Conservation (phyloP, 2,888 invertebrate genomes). For the Bedellia somnulentella region DNA sequence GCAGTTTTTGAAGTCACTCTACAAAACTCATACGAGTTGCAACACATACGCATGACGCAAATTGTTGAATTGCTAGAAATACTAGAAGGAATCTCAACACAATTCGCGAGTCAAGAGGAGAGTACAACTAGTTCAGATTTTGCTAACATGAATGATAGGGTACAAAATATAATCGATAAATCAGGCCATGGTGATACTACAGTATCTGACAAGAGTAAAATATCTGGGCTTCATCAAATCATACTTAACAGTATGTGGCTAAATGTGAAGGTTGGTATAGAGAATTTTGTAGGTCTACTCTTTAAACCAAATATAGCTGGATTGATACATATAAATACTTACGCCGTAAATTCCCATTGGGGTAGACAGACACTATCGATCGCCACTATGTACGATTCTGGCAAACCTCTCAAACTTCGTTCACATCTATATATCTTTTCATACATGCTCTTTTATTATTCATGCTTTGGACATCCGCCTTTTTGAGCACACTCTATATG, state of each 20-base stretch:
- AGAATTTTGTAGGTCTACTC: background rate
- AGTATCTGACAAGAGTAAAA: slow-evolving; percentile 33
- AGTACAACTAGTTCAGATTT: slow-evolving; percentile 65
- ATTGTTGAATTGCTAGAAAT: slow-evolving; percentile 21
- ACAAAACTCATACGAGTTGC: slow-evolving; percentile 19
- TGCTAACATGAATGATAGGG: slow-evolving; percentile 74
- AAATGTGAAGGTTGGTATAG: slow-evolving; percentile 66
- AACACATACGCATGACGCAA: slow-evolving; percentile 13
- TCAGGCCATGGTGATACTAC: slow-evolving; percentile 24
- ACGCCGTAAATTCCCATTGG: too few relatives aligned
- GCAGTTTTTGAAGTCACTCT: slow-evolving; percentile 26
- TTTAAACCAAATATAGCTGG: too few relatives aligned
- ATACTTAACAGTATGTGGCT: slow-evolving; percentile 77
- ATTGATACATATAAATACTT: too few relatives aligned
- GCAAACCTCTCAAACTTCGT: too few relatives aligned
- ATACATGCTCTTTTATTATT: too few relatives aligned
- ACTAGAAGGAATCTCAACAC: slow-evolving; percentile 30
- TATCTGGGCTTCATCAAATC: slow-evolving; percentile 67
- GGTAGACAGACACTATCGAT: too few relatives aligned
- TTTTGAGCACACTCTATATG: too few relatives aligned
- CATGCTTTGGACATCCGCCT: too few relatives aligned
- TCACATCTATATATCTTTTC: too few relatives aligned
- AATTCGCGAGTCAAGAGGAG: slow-evolving; percentile 35
- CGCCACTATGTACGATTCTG: too few relatives aligned
- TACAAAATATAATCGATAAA: slow-evolving; percentile 59